Evolutionary conservation across 2,888 invertebrate species (phyloP).

Genomic region (Clanis bilineata): DNA sequence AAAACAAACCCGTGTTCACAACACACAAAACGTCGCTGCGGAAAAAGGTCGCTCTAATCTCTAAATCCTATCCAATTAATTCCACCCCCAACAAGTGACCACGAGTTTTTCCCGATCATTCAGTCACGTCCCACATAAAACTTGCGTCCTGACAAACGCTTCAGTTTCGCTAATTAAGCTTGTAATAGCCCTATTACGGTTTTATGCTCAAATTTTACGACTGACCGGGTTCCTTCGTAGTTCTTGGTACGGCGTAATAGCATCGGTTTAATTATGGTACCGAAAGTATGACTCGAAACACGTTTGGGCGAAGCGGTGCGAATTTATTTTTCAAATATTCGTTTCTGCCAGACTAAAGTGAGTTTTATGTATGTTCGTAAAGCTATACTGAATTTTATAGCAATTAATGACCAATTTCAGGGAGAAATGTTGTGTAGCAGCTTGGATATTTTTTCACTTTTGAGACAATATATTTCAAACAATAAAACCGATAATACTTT

Average conservation of each 20-base stretch:
- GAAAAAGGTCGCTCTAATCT: not conserved
- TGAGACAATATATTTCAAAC: no score
- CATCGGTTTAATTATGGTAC: slow-evolving; percentile 4
- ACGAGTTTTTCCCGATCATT: slow-evolving; percentile 17
- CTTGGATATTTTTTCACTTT: no score
- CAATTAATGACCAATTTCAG: no score
- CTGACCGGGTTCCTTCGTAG: slow-evolving; percentile 29
- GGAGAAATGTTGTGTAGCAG: no score
- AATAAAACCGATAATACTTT: no score
- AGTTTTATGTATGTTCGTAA: not conserved
- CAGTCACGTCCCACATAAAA: slow-evolving; percentile 34
- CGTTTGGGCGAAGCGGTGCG: not conserved
- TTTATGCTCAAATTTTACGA: slow-evolving; percentile 70
- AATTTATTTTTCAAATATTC: not conserved
- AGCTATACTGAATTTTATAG: no score
- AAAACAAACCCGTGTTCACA: no score
- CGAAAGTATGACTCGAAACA: slow-evolving; percentile 4
- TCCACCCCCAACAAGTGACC: slow-evolving; percentile 7
- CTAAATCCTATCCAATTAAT: slow-evolving; percentile 7
- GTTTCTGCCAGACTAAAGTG: not conserved
- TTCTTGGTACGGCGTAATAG: slow-evolving; percentile 7
- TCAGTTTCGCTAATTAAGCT: slow-evolving; percentile 67
- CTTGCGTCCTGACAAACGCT: slow-evolving; percentile 58
- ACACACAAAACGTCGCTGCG: not conserved
- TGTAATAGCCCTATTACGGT: slow-evolving; percentile 67